Evolutionary conservation across 2,888 invertebrate genomes (phyloP), one percentile per base, ranked within the genome.

Genomic region (Alsophila aescularia): DNA sequence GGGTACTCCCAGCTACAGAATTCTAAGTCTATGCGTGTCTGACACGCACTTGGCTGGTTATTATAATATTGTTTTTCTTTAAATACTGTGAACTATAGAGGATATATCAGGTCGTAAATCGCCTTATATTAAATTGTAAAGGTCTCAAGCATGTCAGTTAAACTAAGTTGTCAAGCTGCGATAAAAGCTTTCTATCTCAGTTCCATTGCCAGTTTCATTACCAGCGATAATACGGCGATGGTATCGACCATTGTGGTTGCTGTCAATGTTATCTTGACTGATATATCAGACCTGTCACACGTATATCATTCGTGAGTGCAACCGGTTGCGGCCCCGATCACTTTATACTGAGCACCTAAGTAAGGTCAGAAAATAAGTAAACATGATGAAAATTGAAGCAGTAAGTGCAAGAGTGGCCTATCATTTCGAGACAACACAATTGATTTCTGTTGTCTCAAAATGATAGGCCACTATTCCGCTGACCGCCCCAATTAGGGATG

Each of bases 271-370:
- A 67, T 70, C 69, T 61, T 62, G 63, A 64, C 58, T 61, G 66
- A 62, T 64, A 66, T 64, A 70, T 70, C 70, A 56, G 62, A 27
- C 57, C 69, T 70, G 72, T 72, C 72, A 70, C 62, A 65, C 64
- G 67, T 69, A 65, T 68, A 69, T 70, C 72, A 67, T 67, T 72
- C 60, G 58, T 56, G 69, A 69, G 66, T 67, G 65, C 63, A 61
- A 63, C 79, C 73, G 74, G 79, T 72, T 69, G 70, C 65, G 64
- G 67, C 62, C 66, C 67, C 66, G 68, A 69, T 69, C 65, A 63
- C 57, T 64, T 67, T 70, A 71, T 72, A 42, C 43, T 36, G 64
- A 55, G 64, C 60, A 64, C 62, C 60, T 57, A 40, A 27, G 58
- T 63, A 66, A 36, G 6, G 67, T 37, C 32, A 49, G 58, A 27